Evolutionary conservation across 2,888 invertebrate species (phyloP).

Genomic region (Rhodophaea formosa): DNA sequence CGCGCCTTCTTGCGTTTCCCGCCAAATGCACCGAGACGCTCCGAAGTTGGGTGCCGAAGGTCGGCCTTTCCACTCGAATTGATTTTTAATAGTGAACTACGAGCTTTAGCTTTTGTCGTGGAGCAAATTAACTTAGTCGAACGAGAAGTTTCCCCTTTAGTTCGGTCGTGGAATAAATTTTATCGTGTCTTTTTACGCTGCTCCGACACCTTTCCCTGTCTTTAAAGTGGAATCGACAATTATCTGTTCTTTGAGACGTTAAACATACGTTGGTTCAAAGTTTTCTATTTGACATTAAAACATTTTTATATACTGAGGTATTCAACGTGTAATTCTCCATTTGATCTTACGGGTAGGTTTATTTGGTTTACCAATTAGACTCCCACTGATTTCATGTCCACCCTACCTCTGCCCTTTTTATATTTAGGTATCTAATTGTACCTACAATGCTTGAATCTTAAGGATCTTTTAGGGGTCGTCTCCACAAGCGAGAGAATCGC

Average conservation of each 20-base stretch:
- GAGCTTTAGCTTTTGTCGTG: constrained; percentile 67
- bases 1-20: constrained; percentile 70
- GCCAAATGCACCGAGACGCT: constrained; percentile 71
- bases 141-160: constrained; percentile 54
- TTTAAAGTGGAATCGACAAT: constrained; percentile 9
- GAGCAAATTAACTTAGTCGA: constrained; percentile 68
- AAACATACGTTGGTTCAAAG: constrained; percentile 7
- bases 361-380: no score
- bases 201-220: constrained; percentile 9
- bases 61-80: constrained; percentile 71
- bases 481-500: no score
- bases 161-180: constrained; percentile 43
- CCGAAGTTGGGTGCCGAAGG: constrained; percentile 58
- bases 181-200: constrained; percentile 25
- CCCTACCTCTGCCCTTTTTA: no score
- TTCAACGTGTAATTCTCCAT: neutral
- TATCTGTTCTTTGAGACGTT: constrained; percentile 10
- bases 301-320: neutral
- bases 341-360: no score
- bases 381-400: no score
- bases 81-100: constrained; percentile 77
- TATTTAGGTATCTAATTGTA: no score
- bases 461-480: no score
- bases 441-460: no score
- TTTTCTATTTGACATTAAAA: constrained; percentile 13